Conservation (phyloP, 2,113 vertebrate genomes). For the Hylia prasina region DNA sequence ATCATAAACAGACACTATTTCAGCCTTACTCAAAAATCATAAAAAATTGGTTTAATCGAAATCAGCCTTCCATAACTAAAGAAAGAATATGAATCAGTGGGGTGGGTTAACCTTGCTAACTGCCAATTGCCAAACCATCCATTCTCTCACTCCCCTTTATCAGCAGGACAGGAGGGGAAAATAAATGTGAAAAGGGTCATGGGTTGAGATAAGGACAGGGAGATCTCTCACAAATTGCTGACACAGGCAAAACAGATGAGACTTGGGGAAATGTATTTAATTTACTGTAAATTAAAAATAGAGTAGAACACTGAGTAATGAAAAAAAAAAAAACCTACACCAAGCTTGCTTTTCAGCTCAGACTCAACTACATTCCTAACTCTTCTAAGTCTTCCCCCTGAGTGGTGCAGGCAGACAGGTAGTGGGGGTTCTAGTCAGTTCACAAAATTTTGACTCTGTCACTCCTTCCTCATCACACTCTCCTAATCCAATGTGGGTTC, state of each 20-base stretch:
- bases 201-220: background rate
- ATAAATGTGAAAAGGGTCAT: background rate
- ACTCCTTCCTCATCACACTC: background rate
- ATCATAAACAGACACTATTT: background rate
- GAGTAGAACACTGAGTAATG: background rate
- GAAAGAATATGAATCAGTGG: background rate
- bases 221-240: background rate
- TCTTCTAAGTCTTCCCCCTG: accelerated
- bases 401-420: accelerated
- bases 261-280: background rate
- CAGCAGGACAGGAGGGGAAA: background rate
- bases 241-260: background rate
- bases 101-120: background rate
- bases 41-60: constrained; percentile 8
- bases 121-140: background rate
- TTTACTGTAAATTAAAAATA: background rate
- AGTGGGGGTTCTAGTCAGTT: background rate
- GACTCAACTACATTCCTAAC: background rate
- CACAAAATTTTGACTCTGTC: background rate
- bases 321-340: background rate
- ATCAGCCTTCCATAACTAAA: background rate
- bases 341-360: background rate
- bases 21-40: background rate
- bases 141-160: background rate
- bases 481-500: background rate